Evolutionary conservation across 2,888 invertebrate genomes (phyloP), one percentile per base, ranked within the genome.

Genomic region (Allophyes oxyacanthae): DNA sequence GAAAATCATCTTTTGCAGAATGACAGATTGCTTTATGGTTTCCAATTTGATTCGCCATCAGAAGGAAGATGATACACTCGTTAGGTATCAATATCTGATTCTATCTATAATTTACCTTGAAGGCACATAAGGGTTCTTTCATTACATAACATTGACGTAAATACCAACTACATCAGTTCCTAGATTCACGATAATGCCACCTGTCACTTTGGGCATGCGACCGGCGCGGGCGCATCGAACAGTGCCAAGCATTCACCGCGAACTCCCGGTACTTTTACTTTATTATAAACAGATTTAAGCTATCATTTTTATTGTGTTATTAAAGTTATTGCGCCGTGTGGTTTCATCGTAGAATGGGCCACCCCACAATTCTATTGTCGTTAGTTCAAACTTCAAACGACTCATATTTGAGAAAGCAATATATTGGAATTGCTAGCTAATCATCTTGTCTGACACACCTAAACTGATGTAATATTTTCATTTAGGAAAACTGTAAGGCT

Each of bases 171-270:
- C 25, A 64, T 48, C 60, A 28, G 14, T n/a, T 36, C 30, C 6
- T 69, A 0, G 28, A 43, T 10, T 26, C 36, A 6, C 32, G 38
- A 41, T 44, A 37, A 51, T 57, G 20, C 33, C 57, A 64, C 46
- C 43, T 70, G 71, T 45, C 51, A 40, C 32, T 37, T 67, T 38
- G 30, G 25, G 33, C 36, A 50, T 51, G 46, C 46, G 11, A 43
- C 33, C 26, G 7, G 51, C 38, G 36, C 46, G 46, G 26, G 53
- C 55, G 44, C 72, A 48, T 45, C 44, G 26, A 4, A 9, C 32
- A 20, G 41, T 64, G 72, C 48, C 65, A 71, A 49, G 14, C 44
- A 57, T 49, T 49, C 20, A 34, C 33, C 9, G 14, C 9, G 14
- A 30, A 33, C 9, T 20, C 11, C 14, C 25, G 6, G 34, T 14